Evolutionary conservation across 2,888 invertebrate genomes (phyloP), one percentile per base, ranked within the genome.

Genomic region (Tromatobia lineatoria): DNA sequence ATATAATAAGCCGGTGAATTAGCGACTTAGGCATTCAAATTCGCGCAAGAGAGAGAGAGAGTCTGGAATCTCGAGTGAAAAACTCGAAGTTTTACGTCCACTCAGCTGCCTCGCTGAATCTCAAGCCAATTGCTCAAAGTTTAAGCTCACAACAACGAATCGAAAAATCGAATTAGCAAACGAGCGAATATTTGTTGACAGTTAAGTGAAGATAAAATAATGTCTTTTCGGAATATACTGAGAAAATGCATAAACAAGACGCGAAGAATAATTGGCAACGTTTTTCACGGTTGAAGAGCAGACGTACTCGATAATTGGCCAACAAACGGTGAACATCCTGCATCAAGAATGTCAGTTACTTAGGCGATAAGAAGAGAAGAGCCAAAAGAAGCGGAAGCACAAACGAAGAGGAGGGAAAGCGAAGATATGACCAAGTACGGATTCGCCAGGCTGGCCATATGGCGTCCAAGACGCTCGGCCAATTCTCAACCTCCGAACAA

Each of bases 361-460:
- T 82, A 29, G 57, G 20, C 13, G 67, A 70, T 15, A 29, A 42
- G 59, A 75, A 76, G 76, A 29, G 20, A 76, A 45, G 29, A 61
- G 45, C 25, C 20, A 15, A 29, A 29, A 67, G 45, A 64, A 61
- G 42, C 47, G 70, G 47, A 66, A 75, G 47, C 42, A 45, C 45
- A 70, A 85, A 73, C 61, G 64, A 42, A 54, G 50, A 70, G 66
- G 42, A 50, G 74, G 76, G 34, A 82, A 54, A 82, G 52, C 61
- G 64, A 54, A n/a, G 80, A 59, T 73, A 94, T 94, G 93, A 93
- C 93, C 75, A 93, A 91, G 85, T 93, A 94, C 91, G 92, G 93
- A 64, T 90, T 94, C 80, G 92, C 93, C 67, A 90, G 93, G 80
- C 85, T 93, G 83, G 92, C 93, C 50, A 87, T 93, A 74, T 93